Percentiles rank a stretch among this genome's conserved stretches.
These are phyloP conservation scores for Narcine bancroftii DNA, from an alignment of 2,113 vertebrate species.

Conservation along the genomic window DNA sequence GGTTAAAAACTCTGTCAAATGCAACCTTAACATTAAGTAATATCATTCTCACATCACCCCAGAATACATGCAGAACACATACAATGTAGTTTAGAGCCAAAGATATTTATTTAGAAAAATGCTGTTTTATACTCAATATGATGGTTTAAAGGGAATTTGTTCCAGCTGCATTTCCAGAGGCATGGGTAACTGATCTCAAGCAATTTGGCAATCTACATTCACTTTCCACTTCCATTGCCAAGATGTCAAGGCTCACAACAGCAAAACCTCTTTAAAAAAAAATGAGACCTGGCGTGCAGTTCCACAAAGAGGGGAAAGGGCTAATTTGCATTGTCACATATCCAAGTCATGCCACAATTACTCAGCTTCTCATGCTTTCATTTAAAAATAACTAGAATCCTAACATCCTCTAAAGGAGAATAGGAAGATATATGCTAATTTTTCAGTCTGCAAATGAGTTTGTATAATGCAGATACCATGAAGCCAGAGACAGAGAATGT, in stretches of 20 bases:
- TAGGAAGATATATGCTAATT: conserved; percentile 23
- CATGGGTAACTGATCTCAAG: conserved; percentile 20
- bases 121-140: conserved; percentile 27
- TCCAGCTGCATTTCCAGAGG: conserved; percentile 21
- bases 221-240: conserved; percentile 3
- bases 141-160: conserved; percentile 7
- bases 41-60: neutral
- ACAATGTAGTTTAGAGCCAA: conserved; percentile 26
- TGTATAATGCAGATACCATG: neutral
- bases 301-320: conserved; percentile 27
- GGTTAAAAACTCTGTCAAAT: no score
- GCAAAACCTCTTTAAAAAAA: conserved; percentile 16
- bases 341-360: conserved; percentile 10
- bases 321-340: conserved; percentile 29
- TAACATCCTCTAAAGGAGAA: conserved; percentile 1
- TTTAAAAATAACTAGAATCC: conserved; percentile 28
- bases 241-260: conserved; percentile 19
- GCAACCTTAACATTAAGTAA: no score
- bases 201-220: conserved; percentile 26
- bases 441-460: conserved; percentile 24
- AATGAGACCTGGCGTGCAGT: conserved; percentile 21
- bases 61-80: neutral
- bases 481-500: conserved; percentile 15
- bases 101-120: conserved; percentile 36
- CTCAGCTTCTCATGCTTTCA: conserved; percentile 32